Conservation (phyloP, 2,797 vertebrate genomes). For the Thunnus albacares region DNA sequence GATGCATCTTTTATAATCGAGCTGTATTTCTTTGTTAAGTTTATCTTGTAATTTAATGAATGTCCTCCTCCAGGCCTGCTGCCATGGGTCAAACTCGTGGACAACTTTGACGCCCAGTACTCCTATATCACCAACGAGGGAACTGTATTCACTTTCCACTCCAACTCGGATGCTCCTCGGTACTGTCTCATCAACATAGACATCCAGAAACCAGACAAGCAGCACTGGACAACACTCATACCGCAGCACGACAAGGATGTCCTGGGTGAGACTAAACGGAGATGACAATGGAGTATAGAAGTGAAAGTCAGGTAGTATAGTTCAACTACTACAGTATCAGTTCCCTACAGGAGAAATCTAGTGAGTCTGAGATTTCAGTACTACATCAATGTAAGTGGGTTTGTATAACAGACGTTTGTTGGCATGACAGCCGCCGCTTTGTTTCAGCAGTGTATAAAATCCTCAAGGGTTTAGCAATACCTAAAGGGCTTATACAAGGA, state of each 20-base stretch:
- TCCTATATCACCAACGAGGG: conserved; percentile 85
- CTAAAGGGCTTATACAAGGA: conserved; percentile 1
- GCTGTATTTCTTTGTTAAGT: not conserved
- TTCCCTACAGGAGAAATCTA: not conserved
- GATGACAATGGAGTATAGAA: not conserved
- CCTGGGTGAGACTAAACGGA: conserved; percentile 77
- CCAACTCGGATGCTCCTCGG: conserved; percentile 84
- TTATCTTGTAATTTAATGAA: not conserved
- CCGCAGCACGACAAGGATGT: conserved; percentile 86
- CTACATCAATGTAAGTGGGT: not conserved
- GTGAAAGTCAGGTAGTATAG: no score
- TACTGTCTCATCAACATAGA: conserved; percentile 85
- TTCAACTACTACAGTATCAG: not conserved
- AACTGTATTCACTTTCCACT: conserved; percentile 83
- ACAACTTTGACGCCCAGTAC: conserved; percentile 86
- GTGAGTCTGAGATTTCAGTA: not conserved
- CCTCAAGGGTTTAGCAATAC: not conserved
- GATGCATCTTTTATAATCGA: not conserved
- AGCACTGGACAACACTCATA: conserved; percentile 82
- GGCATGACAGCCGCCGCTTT: not conserved
- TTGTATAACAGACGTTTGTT: not conserved
- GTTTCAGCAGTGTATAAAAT: not conserved
- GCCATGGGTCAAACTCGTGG: conserved; percentile 86
- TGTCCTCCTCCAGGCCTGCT: conserved; percentile 77
- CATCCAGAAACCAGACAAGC: conserved; percentile 74